These are phyloP conservation scores for Campopleginae sp. DNA, from an alignment of 2,888 invertebrate genomes.

Conservation along the genomic window DNA sequence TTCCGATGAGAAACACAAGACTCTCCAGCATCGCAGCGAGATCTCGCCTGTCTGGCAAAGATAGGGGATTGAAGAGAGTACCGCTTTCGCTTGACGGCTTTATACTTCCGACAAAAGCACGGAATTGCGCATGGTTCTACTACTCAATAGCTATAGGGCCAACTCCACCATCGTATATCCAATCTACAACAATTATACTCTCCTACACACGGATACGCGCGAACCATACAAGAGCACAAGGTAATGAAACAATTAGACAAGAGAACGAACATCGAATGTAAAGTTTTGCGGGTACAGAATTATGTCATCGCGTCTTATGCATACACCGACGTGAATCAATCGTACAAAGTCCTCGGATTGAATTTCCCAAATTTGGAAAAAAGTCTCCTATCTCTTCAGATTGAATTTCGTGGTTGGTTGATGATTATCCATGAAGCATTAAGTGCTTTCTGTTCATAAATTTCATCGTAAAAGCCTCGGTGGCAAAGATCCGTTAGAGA, in stretches of 20 bases:
- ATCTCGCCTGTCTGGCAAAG: constrained; percentile 31
- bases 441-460: neutral
- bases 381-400: neutral
- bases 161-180: neutral
- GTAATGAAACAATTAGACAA: neutral
- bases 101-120: constrained; percentile 21
- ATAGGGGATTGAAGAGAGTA: constrained; percentile 47
- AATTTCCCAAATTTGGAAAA: neutral
- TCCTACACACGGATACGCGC: neutral
- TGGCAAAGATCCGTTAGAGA: constrained; percentile 2
- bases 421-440: constrained; percentile 27
- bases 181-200: neutral
- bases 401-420: neutral
- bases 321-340: neutral
- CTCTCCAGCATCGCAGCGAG: constrained; percentile 26
- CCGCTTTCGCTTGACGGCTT: constrained; percentile 18
- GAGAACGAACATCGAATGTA: neutral
- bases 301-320: neutral
- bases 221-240: neutral
- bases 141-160: neutral
- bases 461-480: constrained; percentile 37
- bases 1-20: constrained; percentile 27
- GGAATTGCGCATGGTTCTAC: constrained; percentile 1
- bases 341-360: neutral
- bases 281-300: neutral